These are phyloP conservation scores for Ladona fulva DNA, from an alignment of 1,140 invertebrate species.

Conservation along the genomic window DNA sequence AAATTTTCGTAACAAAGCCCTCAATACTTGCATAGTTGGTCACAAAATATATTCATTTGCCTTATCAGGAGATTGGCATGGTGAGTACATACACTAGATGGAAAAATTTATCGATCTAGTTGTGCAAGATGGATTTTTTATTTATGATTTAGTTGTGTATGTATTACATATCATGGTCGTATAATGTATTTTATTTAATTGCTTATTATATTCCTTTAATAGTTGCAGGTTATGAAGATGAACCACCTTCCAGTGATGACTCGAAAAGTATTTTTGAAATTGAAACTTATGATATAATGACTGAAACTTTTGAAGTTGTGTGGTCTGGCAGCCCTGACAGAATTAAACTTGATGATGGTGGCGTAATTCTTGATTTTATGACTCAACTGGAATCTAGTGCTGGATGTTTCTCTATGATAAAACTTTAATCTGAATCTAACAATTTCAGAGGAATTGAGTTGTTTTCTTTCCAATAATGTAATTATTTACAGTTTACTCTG, in stretches of 20 bases:
- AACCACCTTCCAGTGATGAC: slow-evolving; percentile 13
- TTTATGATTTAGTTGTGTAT: no score
- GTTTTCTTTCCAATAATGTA: no score
- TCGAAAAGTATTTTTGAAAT: slow-evolving; percentile 19
- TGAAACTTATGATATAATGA: slow-evolving; percentile 24
- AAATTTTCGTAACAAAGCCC: slow-evolving; percentile 21
- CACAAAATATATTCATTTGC: slow-evolving; percentile 25
- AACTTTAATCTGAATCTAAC: neutral
- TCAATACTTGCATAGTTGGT: slow-evolving; percentile 27
- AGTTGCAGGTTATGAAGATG: neutral
- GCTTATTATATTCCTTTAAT: neutral
- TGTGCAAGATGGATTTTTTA: no score
- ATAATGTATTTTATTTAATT: no score
- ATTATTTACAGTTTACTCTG: no score
- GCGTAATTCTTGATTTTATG: slow-evolving; percentile 18
- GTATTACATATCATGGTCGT: no score
- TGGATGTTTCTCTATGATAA: slow-evolving; percentile 23
- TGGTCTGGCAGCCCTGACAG: slow-evolving; percentile 19
- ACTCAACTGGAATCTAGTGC: slow-evolving; percentile 19
- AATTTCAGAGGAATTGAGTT: no score
- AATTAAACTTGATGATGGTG: slow-evolving; percentile 3
- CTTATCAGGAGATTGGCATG: neutral
- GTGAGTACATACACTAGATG: no score
- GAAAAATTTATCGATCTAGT: no score
- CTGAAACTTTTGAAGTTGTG: slow-evolving; percentile 21